Evolutionary conservation across 2,888 invertebrate species (phyloP).

Genomic region (Himalopsyche anomala): DNA sequence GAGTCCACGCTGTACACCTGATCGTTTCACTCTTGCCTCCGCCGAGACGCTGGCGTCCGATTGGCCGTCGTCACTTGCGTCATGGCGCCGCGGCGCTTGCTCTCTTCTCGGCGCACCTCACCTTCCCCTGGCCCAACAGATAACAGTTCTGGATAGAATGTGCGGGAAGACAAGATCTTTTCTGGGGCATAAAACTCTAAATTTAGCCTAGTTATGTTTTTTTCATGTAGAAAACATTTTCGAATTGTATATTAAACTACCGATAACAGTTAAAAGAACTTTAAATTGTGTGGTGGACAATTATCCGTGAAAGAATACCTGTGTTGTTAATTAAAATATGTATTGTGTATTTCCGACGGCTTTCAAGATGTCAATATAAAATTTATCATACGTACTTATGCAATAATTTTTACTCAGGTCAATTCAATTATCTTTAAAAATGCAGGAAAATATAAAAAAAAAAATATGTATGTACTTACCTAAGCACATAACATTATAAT

Average conservation of each 20-base stretch:
- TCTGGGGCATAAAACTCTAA: slow-evolving; percentile 1
- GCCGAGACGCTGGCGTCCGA: slow-evolving; percentile 39
- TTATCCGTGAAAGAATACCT: too few relatives aligned
- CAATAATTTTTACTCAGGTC: too few relatives aligned
- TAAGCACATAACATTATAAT: too few relatives aligned
- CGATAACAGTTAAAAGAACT: too few relatives aligned
- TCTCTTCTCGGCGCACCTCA: slow-evolving; percentile 50
- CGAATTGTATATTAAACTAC: background rate
- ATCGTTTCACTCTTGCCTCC: slow-evolving; percentile 43
- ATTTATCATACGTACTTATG: too few relatives aligned
- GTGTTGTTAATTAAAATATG: too few relatives aligned
- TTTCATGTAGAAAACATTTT: background rate
- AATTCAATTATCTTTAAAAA: too few relatives aligned
- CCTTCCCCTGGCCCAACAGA: slow-evolving; percentile 54
- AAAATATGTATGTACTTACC: too few relatives aligned
- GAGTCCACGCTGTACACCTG: background rate
- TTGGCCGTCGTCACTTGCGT: slow-evolving; percentile 39
- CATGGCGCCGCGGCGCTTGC: slow-evolving; percentile 54
- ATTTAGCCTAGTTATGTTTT: slow-evolving; percentile 42
- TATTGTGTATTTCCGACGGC: too few relatives aligned
- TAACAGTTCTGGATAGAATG: slow-evolving; percentile 54
- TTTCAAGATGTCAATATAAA: too few relatives aligned
- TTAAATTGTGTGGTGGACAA: too few relatives aligned
- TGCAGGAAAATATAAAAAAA: too few relatives aligned
- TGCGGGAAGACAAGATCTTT: slow-evolving; percentile 56